phyloP scores from a whole-genome alignment of 1,140 invertebrate genomes.

The Lordiphosa collinella region DNA sequence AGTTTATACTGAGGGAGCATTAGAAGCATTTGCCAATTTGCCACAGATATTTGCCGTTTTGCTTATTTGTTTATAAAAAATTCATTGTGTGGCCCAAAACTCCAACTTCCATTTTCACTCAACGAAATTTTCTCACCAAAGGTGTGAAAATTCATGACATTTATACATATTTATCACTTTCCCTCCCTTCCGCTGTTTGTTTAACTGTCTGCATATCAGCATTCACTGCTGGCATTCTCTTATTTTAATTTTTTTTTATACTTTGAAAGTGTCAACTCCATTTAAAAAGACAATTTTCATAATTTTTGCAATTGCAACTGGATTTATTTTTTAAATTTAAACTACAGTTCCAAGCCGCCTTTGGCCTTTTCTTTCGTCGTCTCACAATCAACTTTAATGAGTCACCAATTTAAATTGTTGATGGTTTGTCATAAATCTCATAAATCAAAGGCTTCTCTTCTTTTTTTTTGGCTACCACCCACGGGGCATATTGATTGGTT shows the following conservation, averaged over 20 bases:
- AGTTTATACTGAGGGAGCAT: too few species aligned
- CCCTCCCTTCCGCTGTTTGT: constrained; percentile 2
- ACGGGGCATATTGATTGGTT: constrained; percentile 36
- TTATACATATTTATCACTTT: constrained; percentile 3
- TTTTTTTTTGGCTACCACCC: neutral
- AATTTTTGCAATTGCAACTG: constrained; percentile 44
- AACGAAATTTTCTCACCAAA: constrained; percentile 2
- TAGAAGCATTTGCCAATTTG: too few species aligned
- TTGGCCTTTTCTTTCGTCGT: neutral
- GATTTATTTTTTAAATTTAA: too few species aligned
- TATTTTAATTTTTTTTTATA: constrained; percentile 10
- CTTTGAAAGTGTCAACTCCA: constrained; percentile 43
- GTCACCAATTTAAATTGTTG: constrained; percentile 13
- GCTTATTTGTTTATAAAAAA: neutral
- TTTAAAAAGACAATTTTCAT: constrained; percentile 42
- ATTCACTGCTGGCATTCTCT: constrained; percentile 17
- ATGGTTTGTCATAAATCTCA: constrained; percentile 40
- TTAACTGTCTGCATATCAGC: constrained; percentile 25
- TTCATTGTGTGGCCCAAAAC: neutral
- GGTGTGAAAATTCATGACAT: constrained; percentile 16
- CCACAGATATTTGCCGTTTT: neutral
- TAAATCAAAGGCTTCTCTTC: constrained; percentile 33
- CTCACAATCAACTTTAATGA: constrained; percentile 43
- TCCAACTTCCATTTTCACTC: neutral
- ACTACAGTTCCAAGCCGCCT: too few species aligned